Evolutionary conservation across 2,113 vertebrate genomes (phyloP).

Genomic region (Pachyramphus minor): DNA sequence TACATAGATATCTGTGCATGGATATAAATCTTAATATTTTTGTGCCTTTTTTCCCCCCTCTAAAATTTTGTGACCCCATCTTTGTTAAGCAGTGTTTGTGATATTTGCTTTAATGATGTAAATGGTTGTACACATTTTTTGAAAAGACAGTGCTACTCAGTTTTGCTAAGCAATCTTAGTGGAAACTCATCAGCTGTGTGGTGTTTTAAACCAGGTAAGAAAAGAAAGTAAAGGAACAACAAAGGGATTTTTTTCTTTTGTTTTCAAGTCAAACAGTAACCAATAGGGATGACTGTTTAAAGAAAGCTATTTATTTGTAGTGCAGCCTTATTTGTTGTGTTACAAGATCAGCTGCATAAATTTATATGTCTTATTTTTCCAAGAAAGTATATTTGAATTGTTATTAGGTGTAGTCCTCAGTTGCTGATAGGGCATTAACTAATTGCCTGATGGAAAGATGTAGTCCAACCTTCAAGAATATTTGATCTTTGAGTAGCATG

Average conservation of each 20-base stretch:
- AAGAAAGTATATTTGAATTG: neutral
- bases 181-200: neutral
- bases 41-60: neutral
- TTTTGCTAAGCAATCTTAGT: neutral
- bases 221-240: neutral
- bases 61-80: neutral
- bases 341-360: neutral
- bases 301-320: neutral
- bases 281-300: neutral
- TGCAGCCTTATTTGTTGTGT: neutral
- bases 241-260: neutral
- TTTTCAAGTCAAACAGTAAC: neutral
- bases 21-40: neutral
- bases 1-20: neutral
- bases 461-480: neutral
- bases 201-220: neutral
- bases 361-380: neutral
- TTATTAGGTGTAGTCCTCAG: neutral
- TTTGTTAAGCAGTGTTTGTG: neutral
- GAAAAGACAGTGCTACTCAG: neutral
- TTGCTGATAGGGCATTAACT: neutral
- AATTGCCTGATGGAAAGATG: slow-evolving; percentile 27
- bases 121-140: neutral
- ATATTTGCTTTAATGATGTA: neutral
- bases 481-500: slow-evolving; percentile 24